Evolutionary conservation across 2,113 vertebrate genomes (phyloP).

Genomic region (Equus przewalskii): DNA sequence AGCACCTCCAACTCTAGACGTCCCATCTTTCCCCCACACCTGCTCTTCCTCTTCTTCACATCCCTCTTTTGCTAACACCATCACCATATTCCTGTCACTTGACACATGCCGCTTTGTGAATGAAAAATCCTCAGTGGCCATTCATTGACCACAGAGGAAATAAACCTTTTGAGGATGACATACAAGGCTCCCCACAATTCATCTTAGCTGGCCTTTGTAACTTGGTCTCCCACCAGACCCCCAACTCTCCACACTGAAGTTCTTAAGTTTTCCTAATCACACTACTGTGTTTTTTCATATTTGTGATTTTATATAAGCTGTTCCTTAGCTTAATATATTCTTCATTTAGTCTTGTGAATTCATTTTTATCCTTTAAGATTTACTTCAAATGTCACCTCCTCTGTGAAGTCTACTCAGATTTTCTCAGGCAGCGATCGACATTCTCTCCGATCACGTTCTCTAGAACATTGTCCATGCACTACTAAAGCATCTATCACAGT

Average conservation of each 20-base stretch:
- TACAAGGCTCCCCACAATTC: neutral
- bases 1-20: neutral
- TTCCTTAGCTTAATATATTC: slow-evolving; percentile 27
- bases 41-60: neutral
- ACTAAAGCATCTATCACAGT: neutral
- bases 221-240: neutral
- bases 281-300: neutral
- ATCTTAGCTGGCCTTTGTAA: neutral
- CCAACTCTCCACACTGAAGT: neutral
- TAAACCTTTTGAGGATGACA: neutral
- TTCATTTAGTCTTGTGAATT: slow-evolving; percentile 32
- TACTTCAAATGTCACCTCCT: neutral
- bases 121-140: neutral
- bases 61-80: neutral
- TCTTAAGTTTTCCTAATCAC: slow-evolving; percentile 19
- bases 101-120: neutral
- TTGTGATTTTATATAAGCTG: slow-evolving; percentile 16
- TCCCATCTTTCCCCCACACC: neutral
- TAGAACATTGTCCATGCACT: neutral
- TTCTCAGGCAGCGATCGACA: neutral
- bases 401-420: slow-evolving; percentile 20
- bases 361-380: slow-evolving; percentile 1
- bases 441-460: slow-evolving; percentile 18
- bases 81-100: neutral
- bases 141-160: neutral